Percentiles rank a stretch among this genome's conserved stretches.
phyloP scores from a whole-genome alignment of 2,888 invertebrate genomes.

The Ophion ellenae region DNA sequence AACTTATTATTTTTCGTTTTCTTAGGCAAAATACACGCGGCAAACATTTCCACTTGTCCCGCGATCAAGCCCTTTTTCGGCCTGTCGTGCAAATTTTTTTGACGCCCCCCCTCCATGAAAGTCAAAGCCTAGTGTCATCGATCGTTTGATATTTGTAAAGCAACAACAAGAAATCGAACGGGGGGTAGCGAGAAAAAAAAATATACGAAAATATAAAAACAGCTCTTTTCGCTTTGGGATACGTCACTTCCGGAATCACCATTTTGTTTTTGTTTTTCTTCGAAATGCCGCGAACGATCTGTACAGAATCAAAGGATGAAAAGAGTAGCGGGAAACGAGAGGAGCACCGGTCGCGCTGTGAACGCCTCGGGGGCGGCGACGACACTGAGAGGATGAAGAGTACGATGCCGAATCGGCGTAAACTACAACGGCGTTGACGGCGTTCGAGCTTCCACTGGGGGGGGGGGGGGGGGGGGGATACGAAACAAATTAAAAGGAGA shows the following conservation, averaged over 20 bases:
- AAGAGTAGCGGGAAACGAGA: constrained; percentile 10
- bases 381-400: neutral
- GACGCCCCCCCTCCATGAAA: constrained; percentile 35
- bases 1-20: constrained; percentile 62
- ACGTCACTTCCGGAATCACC: constrained; percentile 23
- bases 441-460: constrained; percentile 68
- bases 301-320: constrained; percentile 41
- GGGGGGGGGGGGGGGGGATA: neutral
- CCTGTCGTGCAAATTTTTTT: constrained; percentile 59
- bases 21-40: constrained; percentile 59
- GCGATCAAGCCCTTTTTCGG: constrained; percentile 35
- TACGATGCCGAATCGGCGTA: constrained; percentile 36
- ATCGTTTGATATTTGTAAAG: constrained; percentile 58
- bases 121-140: constrained; percentile 40
- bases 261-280: constrained; percentile 12
- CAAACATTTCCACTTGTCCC: constrained; percentile 56
- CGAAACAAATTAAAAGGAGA: neutral
- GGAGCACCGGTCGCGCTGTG: constrained; percentile 41
- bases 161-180: constrained; percentile 29
- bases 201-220: constrained; percentile 29
- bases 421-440: constrained; percentile 56
- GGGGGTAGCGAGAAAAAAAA: constrained; percentile 8
- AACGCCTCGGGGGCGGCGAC: constrained; percentile 15
- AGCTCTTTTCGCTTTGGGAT: constrained; percentile 22
- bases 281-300: constrained; percentile 45